These are phyloP conservation scores for Colletes latitarsis DNA, from an alignment of 1,140 invertebrate genomes.

Conservation along the genomic window DNA sequence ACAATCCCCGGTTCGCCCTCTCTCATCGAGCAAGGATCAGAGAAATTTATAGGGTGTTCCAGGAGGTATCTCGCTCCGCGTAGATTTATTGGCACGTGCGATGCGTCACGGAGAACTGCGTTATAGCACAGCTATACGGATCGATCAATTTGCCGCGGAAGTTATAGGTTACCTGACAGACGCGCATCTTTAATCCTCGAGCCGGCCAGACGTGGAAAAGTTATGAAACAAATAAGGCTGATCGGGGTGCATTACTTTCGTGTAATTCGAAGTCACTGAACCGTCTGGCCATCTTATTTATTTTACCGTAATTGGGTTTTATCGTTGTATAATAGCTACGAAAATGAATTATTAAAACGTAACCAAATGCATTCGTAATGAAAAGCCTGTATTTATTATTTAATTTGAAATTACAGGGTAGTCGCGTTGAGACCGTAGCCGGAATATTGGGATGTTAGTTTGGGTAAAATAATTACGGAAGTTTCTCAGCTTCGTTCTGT, in stretches of 20 bases:
- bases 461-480: conserved; percentile 3
- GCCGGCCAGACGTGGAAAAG: conserved; percentile 11
- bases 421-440: too few species aligned
- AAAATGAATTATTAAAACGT: conserved; percentile 1
- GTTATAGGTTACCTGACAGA: conserved; percentile 49
- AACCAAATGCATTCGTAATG: neutral
- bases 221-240: conserved; percentile 29
- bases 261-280: neutral
- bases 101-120: conserved; percentile 52
- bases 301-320: neutral
- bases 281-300: too few species aligned
- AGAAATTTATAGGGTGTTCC: conserved; percentile 63
- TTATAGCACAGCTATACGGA: conserved; percentile 38
- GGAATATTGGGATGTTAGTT: neutral
- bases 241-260: neutral
- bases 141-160: conserved; percentile 53
- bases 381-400: too few species aligned
- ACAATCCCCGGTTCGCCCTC: conserved; percentile 20
- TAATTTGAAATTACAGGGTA: too few species aligned
- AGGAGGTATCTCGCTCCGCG: conserved; percentile 53
- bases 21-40: conserved; percentile 52
- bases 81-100: conserved; percentile 61
- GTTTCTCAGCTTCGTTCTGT: neutral
- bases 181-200: conserved; percentile 42
- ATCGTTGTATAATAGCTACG: neutral